phyloP scores from a whole-genome alignment of 2,113 vertebrate genomes.

The Centropus unirufus region DNA sequence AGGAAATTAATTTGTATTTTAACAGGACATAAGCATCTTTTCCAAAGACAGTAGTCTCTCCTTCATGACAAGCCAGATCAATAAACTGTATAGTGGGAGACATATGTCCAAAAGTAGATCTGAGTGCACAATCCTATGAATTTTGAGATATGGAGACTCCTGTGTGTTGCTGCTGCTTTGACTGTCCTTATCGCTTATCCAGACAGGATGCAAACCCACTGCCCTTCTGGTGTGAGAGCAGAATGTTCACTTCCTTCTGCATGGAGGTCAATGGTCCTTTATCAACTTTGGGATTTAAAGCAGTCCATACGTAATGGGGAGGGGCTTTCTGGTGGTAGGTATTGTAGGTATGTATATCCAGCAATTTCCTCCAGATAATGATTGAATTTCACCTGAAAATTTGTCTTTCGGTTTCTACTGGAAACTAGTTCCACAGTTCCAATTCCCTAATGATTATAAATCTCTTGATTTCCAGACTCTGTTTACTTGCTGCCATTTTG shows the following conservation, averaged over 20 bases:
- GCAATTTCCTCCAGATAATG: neutral
- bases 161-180: neutral
- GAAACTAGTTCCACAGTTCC: neutral
- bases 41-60: neutral
- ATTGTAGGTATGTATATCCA: neutral
- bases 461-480: neutral
- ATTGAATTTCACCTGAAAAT: neutral
- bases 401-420: neutral
- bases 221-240: neutral
- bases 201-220: neutral
- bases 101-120: neutral
- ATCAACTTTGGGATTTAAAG: neutral
- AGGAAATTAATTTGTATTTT: neutral
- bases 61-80: neutral
- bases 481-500: neutral
- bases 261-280: neutral
- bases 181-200: neutral
- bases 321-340: neutral
- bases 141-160: neutral
- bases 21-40: neutral
- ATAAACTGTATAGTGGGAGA: neutral
- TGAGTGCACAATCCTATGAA: neutral
- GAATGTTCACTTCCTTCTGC: neutral
- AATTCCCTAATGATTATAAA: neutral
- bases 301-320: neutral